Base-by-base conservation (phyloP, 2,113 vertebrate genomes). In the Etheostoma cragini region DNA sequence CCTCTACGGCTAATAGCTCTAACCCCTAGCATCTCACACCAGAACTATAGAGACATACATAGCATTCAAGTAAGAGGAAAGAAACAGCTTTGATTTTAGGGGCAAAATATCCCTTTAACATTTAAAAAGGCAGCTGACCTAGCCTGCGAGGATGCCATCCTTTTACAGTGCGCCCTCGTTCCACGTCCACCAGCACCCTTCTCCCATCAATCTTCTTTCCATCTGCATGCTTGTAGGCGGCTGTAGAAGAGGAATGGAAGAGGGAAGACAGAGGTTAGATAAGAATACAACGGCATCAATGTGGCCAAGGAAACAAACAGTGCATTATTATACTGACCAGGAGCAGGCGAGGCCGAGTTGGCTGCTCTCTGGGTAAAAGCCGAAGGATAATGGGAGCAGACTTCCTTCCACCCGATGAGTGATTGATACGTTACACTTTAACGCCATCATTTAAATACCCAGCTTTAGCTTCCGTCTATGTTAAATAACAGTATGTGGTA, bases 121-220 rank as follows among this genome's bases (percentile, higher is more conserved):
- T 19, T 13, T 10, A 17, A n/a, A 16, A 46, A 3, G 3, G 46
- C 7, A 50, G 8, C 95, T 94, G 80, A 97, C 97, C 97, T 26
- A 97, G 96, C 70, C 97, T 95, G 77, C 97, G 96, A 45, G 97
- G 97, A 52, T 94, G 95, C 97, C 97, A 98, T 82, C 97, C 97
- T 85, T 98, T 98, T 63, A 98, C 97, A 0, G 97, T 98, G 53
- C 97, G 96, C 68, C 97, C 97, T 89, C 97, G 94, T 58, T 98
- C 97, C 88, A 98, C 97, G 2, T 98, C 97, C 76, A 98, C 97
- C 47, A 98, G 91, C 83, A 98, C 97, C 71, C 97, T 91, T 50
- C 97, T 91, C 49, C 97, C 97, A 1, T 98, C 97, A 0, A 98
- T 98, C 96, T 98, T 98, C 96, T 98, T 98, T 35, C 97, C 97